Base-by-base conservation (phyloP, 2,888 invertebrate species). In the Melolontha melolontha region DNA sequence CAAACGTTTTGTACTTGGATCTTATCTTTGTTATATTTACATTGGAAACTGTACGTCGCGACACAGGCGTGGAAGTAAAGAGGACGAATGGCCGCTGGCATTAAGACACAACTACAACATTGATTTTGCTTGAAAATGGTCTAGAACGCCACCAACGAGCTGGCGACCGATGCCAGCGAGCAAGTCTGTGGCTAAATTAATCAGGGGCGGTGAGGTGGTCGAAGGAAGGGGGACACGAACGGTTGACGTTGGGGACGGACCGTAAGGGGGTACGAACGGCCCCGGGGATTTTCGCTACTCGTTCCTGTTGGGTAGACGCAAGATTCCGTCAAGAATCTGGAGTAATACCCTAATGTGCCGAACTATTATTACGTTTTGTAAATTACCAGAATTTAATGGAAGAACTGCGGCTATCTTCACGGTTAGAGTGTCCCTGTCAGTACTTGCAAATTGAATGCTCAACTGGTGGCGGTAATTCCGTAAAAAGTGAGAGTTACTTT, bases 61-160 rank as follows among this genome's bases (percentile, higher is more conserved):
- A 70, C 67, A 66, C 68, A 68, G 71, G 66, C 62, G 1, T 34
- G 34, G 2, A 34, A 34, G 34, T 34, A 34, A 34, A 27, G 29
- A 57, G 22, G 14, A 14, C 47, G 44, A 71, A 71, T 68, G 63
- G 69, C 65, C 67, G 67, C 63, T 70, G 70, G 71, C 63, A 72
- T 71, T 72, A 72, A 72, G 72, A 71, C 57, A 57, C 71, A 72
- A 72, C 71, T 72, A 72, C 68, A 71, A 72, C 72, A 72, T 72
- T 72, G 72, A 72, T 72, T 72, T 72, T 72, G 69, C 70, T 65
- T 66, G 62, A 69, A 71, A 68, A 55, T 66, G 70, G 70, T 49
- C 62, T 42, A 27, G 29, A 27, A 42, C 50, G 67, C 70, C 67
- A 34, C 34, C 34, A 34, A 34, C 34, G 34, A 34, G 34, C 34